Evolutionary conservation across 2,888 invertebrate species (phyloP).

Genomic region (Ormyrus rosae): DNA sequence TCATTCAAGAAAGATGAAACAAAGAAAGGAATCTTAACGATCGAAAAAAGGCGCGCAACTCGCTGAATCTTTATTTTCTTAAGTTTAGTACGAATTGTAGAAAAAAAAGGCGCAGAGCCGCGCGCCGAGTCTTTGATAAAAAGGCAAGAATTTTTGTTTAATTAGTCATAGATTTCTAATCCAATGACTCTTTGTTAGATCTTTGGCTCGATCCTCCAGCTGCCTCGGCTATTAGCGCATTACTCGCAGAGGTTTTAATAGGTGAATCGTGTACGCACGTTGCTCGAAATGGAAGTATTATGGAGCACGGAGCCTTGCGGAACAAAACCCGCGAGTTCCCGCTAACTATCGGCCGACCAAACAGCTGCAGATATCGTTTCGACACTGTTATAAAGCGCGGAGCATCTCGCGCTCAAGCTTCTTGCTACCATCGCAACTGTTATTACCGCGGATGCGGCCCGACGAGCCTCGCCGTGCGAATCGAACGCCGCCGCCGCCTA

Average conservation of each 20-base stretch:
- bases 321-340: conserved; percentile 35
- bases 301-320: neutral
- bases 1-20: too few species aligned
- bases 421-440: neutral
- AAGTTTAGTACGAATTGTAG: too few species aligned
- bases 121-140: neutral
- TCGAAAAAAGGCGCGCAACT: too few species aligned
- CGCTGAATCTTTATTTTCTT: too few species aligned
- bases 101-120: too few species aligned
- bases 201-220: conserved; percentile 27
- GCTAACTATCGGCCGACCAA: neutral
- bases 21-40: too few species aligned
- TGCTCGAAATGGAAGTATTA: conserved; percentile 44
- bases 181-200: conserved; percentile 32
- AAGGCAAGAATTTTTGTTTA: conserved; percentile 21
- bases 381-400: neutral
- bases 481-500: neutral
- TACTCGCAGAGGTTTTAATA: conserved; percentile 41
- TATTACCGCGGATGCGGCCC: neutral
- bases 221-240: conserved; percentile 57
- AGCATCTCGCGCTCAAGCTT: conserved; percentile 1
- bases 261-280: conserved; percentile 42
- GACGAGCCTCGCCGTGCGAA: neutral
- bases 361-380: neutral
- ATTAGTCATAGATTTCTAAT: conserved; percentile 39